Evolutionary conservation across 2,797 vertebrate genomes (phyloP).

Genomic region (Harpagifer antarcticus): DNA sequence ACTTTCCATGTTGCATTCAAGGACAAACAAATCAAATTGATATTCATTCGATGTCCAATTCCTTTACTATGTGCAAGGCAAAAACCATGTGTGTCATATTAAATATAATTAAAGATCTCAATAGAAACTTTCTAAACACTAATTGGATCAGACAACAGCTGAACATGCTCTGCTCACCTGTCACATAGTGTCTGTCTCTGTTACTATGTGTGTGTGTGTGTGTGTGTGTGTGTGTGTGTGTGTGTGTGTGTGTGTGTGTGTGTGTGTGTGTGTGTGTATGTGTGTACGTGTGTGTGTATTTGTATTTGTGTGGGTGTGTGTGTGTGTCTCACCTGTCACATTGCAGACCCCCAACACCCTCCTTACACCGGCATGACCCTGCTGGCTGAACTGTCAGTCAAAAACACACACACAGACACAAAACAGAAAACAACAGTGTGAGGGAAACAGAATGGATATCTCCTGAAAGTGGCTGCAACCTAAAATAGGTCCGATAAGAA

Average conservation of each 20-base stretch:
- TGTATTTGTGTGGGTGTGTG: too few relatives aligned
- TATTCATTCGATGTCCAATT: not conserved
- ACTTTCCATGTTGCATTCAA: not conserved
- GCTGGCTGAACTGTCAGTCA: constrained; percentile 87
- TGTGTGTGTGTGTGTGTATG: constrained; percentile 2
- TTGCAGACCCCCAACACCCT: constrained; percentile 89
- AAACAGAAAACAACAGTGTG: constrained; percentile 15
- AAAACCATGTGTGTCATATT: constrained; percentile 18
- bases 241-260: too few relatives aligned
- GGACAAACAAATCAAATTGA: not conserved
- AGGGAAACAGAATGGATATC: constrained; percentile 18
- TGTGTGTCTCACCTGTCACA: constrained; percentile 85
- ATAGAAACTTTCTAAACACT: constrained; percentile 67
- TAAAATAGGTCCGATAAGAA: not conserved
- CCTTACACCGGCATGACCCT: constrained; percentile 94
- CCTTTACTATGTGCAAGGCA: not conserved
- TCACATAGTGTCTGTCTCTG: constrained; percentile 65
- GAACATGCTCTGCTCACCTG: constrained; percentile 76
- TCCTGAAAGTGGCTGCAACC: constrained; percentile 35
- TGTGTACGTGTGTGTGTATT: constrained; percentile 30
- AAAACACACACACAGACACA: constrained; percentile 44
- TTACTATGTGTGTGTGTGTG: constrained; percentile 33
- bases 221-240: not conserved
- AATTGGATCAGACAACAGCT: constrained; percentile 77
- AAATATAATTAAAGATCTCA: constrained; percentile 36